These are phyloP conservation scores for Drosophila auraria DNA, from an alignment of 1,140 invertebrate species.

Conservation along the genomic window DNA sequence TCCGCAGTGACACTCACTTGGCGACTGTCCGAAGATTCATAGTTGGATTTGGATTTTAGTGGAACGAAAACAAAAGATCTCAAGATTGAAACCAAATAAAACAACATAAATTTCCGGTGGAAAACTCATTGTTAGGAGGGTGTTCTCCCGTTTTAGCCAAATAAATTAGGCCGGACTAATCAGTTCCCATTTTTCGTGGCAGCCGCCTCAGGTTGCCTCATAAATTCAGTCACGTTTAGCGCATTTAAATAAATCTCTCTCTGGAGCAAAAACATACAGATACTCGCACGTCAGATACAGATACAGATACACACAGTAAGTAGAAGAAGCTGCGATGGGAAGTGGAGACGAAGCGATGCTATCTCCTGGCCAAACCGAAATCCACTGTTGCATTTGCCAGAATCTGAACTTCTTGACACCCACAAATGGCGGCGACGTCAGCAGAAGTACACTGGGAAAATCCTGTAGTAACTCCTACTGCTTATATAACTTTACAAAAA, in stretches of 20 bases:
- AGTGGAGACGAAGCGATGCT: slow-evolving; percentile 47
- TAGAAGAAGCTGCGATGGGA: slow-evolving; percentile 6
- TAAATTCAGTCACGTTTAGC: slow-evolving; percentile 83
- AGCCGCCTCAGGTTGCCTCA: slow-evolving; percentile 45
- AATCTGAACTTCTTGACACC: slow-evolving; percentile 76
- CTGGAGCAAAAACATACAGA: slow-evolving; percentile 5
- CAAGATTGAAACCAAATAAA: slow-evolving; percentile 61
- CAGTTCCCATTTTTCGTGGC: slow-evolving; percentile 68
- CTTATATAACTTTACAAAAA: no score
- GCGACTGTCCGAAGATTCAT: slow-evolving; percentile 31
- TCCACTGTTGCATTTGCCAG: slow-evolving; percentile 74
- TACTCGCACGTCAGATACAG: slow-evolving; percentile 2
- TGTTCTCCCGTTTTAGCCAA: slow-evolving; percentile 29
- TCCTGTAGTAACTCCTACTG: no score
- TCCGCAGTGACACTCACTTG: slow-evolving; percentile 25
- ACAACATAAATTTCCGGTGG: slow-evolving; percentile 66
- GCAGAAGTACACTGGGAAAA: slow-evolving; percentile 13
- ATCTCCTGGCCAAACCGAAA: slow-evolving; percentile 76
- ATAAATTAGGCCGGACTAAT: slow-evolving; percentile 57
- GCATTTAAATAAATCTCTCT: slow-evolving; percentile 78
- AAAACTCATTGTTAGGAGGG: slow-evolving; percentile 18
- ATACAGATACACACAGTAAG: slow-evolving; percentile 11
- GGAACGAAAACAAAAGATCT: slow-evolving; percentile 49
- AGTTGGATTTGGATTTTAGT: slow-evolving; percentile 38
- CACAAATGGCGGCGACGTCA: slow-evolving; percentile 70